Conservation (phyloP, 2,888 invertebrate genomes). For the Germaria angustata region DNA sequence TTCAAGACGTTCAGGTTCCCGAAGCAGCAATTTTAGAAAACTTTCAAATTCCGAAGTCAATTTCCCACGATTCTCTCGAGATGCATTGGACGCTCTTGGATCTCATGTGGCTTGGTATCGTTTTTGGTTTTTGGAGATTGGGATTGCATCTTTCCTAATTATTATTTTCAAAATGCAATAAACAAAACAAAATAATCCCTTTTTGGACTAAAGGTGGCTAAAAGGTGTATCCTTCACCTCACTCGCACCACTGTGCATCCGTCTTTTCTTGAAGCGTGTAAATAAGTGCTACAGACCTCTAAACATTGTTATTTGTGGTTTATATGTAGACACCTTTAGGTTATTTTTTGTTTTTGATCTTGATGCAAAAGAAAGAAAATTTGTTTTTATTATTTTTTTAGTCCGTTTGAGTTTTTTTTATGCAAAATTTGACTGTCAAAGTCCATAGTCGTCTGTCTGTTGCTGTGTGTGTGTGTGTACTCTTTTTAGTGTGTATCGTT, state of each 20-base stretch:
- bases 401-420: not conserved
- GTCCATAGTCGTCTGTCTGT: not conserved
- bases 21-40: too few relatives aligned
- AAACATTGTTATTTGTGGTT: slow-evolving; percentile 17
- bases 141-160: too few relatives aligned
- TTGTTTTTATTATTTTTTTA: slow-evolving; percentile 31
- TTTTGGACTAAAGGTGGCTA: too few relatives aligned
- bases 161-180: too few relatives aligned
- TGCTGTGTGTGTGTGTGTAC: not conserved
- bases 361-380: slow-evolving; percentile 59
- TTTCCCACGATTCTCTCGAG: too few relatives aligned
- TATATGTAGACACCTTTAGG: slow-evolving; percentile 63
- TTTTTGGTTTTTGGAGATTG: too few relatives aligned
- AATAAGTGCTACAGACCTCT: slow-evolving; percentile 1
- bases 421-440: slow-evolving; percentile 12
- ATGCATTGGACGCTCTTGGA: too few relatives aligned
- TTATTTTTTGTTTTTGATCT: slow-evolving; percentile 58
- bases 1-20: too few relatives aligned
- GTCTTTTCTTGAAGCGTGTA: not conserved
- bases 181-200: too few relatives aligned
- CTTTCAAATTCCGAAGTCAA: too few relatives aligned
- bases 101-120: too few relatives aligned
- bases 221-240: too few relatives aligned
- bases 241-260: not conserved
- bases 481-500: slow-evolving; percentile 42